phyloP scores from a whole-genome alignment of 2,113 vertebrate genomes.

The Menura novaehollandiae region DNA sequence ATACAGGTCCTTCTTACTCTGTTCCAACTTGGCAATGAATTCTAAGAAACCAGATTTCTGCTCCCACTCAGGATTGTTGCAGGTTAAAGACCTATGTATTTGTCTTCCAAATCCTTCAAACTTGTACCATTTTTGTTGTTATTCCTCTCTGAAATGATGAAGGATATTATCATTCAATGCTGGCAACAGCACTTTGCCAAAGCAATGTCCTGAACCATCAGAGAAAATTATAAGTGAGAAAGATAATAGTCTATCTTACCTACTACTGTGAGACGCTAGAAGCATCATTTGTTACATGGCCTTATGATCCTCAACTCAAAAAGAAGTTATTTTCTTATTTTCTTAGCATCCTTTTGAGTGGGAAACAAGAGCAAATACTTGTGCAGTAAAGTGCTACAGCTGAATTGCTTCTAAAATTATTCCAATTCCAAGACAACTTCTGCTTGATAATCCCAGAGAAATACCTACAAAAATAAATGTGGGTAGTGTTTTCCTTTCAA shows the following conservation, averaged over 20 bases:
- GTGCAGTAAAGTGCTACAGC: neutral
- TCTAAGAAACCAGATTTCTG: neutral
- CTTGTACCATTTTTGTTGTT: neutral
- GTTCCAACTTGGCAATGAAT: neutral
- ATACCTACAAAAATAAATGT: neutral
- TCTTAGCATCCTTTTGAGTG: neutral
- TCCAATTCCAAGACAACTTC: neutral
- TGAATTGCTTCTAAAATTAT: slow-evolving; percentile 30
- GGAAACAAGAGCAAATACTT: neutral
- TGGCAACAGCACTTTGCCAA: neutral
- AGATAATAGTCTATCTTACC: neutral
- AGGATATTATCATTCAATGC: neutral
- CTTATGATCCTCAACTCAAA: neutral
- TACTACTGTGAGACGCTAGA: neutral
- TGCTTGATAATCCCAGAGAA: neutral
- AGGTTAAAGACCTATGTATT: neutral
- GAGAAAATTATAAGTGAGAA: neutral
- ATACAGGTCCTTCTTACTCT: neutral
- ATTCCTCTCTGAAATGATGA: neutral
- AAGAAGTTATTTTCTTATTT: slow-evolving; percentile 18
- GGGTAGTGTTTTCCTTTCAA: neutral
- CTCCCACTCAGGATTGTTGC: neutral
- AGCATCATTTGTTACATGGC: neutral
- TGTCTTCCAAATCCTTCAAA: neutral
- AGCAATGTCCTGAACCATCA: neutral